Base-by-base conservation (phyloP, 1,140 invertebrate genomes). In the Pteromalus puparum region DNA sequence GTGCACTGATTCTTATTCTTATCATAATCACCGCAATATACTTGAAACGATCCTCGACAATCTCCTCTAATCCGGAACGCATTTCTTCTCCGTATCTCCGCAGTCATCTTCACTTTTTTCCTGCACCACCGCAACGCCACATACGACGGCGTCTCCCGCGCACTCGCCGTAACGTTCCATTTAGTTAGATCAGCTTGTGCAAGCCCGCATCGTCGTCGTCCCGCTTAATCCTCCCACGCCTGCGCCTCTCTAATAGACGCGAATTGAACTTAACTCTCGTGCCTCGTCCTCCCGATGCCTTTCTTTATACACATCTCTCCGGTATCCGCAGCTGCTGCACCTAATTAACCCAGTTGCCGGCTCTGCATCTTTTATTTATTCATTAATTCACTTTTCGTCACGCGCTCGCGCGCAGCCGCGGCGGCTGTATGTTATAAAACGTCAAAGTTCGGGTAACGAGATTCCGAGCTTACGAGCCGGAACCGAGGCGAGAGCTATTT, bases 241-340 rank as follows among this genome's bases (percentile, higher is more conserved):
- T 10, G 9, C 48, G 15, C n/a, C 28, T n/a, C 78, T 48, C 53
- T 83, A 77, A 83, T 79, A 79, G 53, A 83, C 82, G 67, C 28
- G 76, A 83, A 79, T 83, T 83, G 67, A 83, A 83, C 82, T 73
- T 53, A 83, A 83, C 82, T 83, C 18, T 12, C 28, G 1, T 0
- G 18, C 76, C 68, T 73, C 74, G 53, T 28, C 72, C 67, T 38
- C 65, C 48, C 21, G 38, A 21, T 30, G 68, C 46, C 65, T 72
- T 81, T 34, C 70, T 81, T 38, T 81, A 61, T 53, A 28, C 21
- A 68, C 68, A 30, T 12, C 3, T 28, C 3, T 30, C 28, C 18
- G 46, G 18, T 7, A 48, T 24, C 72, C 12, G n/a, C 70, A 82
- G 42, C 80, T 75, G 53, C 73, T 77, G 34, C 81, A 68, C 61